Evolutionary conservation across 2,797 vertebrate species (phyloP), one percentile per base, ranked within the genome.

Genomic region (Anguilla pacifica): DNA sequence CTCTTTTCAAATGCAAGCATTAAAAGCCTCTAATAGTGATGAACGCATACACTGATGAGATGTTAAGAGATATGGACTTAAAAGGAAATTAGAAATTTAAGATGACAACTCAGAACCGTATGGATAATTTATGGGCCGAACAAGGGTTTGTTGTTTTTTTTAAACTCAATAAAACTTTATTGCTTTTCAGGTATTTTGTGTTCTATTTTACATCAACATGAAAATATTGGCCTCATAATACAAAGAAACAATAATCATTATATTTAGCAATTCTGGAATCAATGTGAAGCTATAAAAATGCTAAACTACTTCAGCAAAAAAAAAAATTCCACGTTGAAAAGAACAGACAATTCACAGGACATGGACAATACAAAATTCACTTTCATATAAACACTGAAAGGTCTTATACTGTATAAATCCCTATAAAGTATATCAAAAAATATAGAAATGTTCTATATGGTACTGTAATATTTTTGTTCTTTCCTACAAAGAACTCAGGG

Each of bases 91-190:
- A 93, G 91, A 96, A 94, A 95, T 94, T 93, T 86, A 91, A 92
- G 90, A 91, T 91, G 94, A 95, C 86, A 94, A 94, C 94, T 94
- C 85, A 95, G 91, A 86, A 86, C 64, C 49, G 43, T 94, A 94
- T 93, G 96, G 88, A 96, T 64, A 28, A 72, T 97, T 95, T 96
- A 95, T 91, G 95, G 95, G 94, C 94, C 95, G 96, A 96, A 97
- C 96, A 95, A 96, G 94, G 93, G 93, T 95, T 92, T 39, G 25
- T 93, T 91, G 90, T 91, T 91, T 93, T 93, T 96, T 96, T 94
- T 97, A 97, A 97, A 97, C 97, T 97, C 96, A 97, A 97, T 97
- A 98, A 96, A 98, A 96, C 97, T 98, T 99, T 99, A 99, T 99
- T 99, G 97, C 98, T 97, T 98, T 98, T 98, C 97, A 97, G 94